Evolutionary conservation across 2,113 vertebrate species (phyloP).

Genomic region (Indicator indicator): DNA sequence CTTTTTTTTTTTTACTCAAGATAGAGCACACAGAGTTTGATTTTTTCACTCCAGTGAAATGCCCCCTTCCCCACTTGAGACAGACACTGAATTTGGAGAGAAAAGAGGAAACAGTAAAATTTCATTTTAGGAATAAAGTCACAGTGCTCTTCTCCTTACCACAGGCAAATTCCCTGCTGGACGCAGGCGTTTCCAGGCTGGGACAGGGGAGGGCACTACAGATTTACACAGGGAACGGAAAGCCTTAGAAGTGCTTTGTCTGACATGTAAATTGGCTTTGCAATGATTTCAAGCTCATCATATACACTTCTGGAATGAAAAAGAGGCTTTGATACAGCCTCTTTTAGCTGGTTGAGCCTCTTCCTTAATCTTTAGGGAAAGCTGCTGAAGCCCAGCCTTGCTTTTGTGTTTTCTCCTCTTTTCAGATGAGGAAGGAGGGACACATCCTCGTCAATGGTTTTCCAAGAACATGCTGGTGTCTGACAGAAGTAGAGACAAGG

Average conservation of each 20-base stretch:
- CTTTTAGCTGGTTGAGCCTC: neutral
- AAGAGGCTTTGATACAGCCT: neutral
- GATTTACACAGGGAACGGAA: constrained; percentile 48
- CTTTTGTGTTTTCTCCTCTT: constrained; percentile 1
- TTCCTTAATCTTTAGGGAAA: neutral
- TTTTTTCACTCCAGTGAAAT: neutral
- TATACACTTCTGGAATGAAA: neutral
- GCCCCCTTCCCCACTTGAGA: neutral
- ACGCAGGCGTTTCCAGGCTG: neutral
- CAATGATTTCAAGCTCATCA: neutral
- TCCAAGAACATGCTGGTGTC: neutral
- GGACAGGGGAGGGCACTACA: constrained; percentile 74
- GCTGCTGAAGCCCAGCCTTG: neutral
- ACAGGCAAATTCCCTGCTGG: neutral
- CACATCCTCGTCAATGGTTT: neutral
- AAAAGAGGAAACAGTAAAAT: neutral
- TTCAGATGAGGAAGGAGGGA: neutral
- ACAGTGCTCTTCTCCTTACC: neutral
- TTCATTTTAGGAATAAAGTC: neutral
- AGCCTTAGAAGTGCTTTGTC: neutral
- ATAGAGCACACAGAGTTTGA: too few species aligned
- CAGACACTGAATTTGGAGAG: neutral
- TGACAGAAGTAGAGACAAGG: neutral
- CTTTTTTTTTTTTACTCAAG: too few species aligned
- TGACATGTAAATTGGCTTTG: neutral